Base-by-base conservation (phyloP, 2,888 invertebrate genomes). In the Hypercompe scribonia region DNA sequence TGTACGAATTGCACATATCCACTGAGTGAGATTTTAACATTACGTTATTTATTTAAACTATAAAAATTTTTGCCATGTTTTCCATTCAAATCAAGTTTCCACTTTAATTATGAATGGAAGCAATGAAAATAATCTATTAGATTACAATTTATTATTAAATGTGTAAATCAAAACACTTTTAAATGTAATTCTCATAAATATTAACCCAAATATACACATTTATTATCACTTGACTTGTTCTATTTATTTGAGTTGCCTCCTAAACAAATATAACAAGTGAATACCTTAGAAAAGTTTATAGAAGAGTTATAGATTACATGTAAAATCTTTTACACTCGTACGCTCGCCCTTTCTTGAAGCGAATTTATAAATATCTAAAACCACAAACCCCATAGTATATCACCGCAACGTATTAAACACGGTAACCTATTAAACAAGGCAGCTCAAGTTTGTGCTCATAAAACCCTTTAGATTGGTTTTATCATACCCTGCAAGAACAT, bases 351-450 rank as follows among this genome's bases (percentile, higher is more conserved):
- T 81, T 75, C 31, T 73, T 24, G 63, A 28, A 63, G 79, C 68
- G 73, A 82, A 82, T 82, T 77, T 81, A 82, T 74, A 76, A 76
- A 82, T 79, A 75, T 77, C 76, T 79, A 58, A 77, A 77, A 64
- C 50, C 50, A 54, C 34, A 68, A 72, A 71, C 74, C 75, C 72
- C 28, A 61, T 66, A 68, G 84, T 77, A 84, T 74, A 74, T 80
- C 80, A 80, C 77, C 74, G 70, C 42, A 34, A 70, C 69, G 67
- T 72, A n/a, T n/a, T n/a, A n/a, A n/a, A n/a, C n/a, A n/a, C n/a
- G n/a, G n/a, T n/a, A 63, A 79, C 70, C 74, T 46, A 65, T 73
- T 72, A 65, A 72, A 54, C 68, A 71, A 50, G 61, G 46, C 68
- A 69, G 72, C 71, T 84, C 72, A 63, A 72, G 73, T 72, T 72